Percentiles rank a stretch among this genome's conserved stretches.
phyloP scores from a whole-genome alignment of 2,797 vertebrate species.

The Brachyalestes nurse region DNA sequence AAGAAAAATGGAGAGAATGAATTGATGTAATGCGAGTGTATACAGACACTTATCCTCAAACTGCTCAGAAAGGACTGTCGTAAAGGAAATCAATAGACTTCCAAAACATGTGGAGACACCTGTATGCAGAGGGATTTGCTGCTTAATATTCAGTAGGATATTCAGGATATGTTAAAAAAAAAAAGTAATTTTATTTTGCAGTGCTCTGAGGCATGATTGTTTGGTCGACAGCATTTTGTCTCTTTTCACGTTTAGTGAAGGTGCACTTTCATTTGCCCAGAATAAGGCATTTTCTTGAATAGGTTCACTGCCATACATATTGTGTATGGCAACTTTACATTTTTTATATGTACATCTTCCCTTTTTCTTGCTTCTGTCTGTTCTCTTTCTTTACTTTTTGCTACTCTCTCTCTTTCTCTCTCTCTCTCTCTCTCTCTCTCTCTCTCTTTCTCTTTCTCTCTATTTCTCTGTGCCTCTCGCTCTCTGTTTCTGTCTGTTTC shows the following conservation, averaged over 20 bases:
- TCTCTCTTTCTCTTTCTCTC: not conserved
- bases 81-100: slow-evolving; percentile 50
- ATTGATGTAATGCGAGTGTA: slow-evolving; percentile 63
- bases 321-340: not conserved
- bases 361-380: not conserved
- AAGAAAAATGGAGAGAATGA: slow-evolving; percentile 65
- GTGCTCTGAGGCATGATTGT: not conserved
- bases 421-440: not conserved
- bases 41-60: slow-evolving; percentile 57
- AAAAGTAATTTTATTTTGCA: not conserved
- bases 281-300: not conserved
- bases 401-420: too few species aligned
- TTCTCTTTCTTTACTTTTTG: not conserved
- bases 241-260: not conserved
- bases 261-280: not conserved
- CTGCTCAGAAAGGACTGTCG: slow-evolving; percentile 54
- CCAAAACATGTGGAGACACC: slow-evolving; percentile 38
- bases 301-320: not conserved
- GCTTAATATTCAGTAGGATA: slow-evolving; percentile 46
- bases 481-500: slow-evolving; percentile 13
- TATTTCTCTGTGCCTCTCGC: slow-evolving; percentile 3
- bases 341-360: not conserved
- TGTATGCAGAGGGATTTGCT: slow-evolving; percentile 20
- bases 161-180: slow-evolving; percentile 11
- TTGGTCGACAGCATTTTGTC: not conserved